phyloP scores from a whole-genome alignment of 2,888 invertebrate species.

The Hydrotaea cyrtoneurina region DNA sequence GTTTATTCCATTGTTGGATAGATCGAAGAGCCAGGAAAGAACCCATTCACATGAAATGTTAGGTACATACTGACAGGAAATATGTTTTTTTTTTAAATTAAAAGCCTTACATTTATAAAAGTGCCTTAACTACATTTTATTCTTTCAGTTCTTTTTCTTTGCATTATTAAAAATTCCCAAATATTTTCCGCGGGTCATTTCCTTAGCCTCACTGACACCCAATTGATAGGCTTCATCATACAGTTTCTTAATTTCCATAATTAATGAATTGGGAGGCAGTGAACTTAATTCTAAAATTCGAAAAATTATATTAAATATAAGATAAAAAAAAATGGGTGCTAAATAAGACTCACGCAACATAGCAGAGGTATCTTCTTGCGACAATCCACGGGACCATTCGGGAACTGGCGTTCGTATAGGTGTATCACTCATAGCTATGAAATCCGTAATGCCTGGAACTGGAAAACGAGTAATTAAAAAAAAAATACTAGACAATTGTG shows the following conservation, averaged over 20 bases:
- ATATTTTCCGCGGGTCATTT: conserved; percentile 97
- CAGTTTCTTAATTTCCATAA: conserved; percentile 95
- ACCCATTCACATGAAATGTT: too few relatives aligned
- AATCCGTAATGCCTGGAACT: conserved; percentile 95
- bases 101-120: neutral
- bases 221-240: conserved; percentile 97
- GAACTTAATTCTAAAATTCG: conserved; percentile 86
- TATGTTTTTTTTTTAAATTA: neutral
- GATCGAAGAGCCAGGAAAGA: too few relatives aligned
- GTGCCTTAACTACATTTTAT: neutral
- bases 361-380: conserved; percentile 87
- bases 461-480: conserved; percentile 67
- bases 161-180: conserved; percentile 88
- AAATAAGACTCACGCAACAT: conserved; percentile 87
- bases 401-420: conserved; percentile 82
- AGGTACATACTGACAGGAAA: too few relatives aligned
- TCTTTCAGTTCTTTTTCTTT: conserved; percentile 71
- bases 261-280: conserved; percentile 90
- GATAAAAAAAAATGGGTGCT: neutral
- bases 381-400: conserved; percentile 87
- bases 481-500: neutral
- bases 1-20: too few relatives aligned
- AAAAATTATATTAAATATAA: conserved; percentile 19
- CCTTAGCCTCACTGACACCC: conserved; percentile 96
- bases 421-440: conserved; percentile 86